These are phyloP conservation scores for Zeus faber DNA, from an alignment of 2,113 vertebrate genomes.

Conservation along the genomic window DNA sequence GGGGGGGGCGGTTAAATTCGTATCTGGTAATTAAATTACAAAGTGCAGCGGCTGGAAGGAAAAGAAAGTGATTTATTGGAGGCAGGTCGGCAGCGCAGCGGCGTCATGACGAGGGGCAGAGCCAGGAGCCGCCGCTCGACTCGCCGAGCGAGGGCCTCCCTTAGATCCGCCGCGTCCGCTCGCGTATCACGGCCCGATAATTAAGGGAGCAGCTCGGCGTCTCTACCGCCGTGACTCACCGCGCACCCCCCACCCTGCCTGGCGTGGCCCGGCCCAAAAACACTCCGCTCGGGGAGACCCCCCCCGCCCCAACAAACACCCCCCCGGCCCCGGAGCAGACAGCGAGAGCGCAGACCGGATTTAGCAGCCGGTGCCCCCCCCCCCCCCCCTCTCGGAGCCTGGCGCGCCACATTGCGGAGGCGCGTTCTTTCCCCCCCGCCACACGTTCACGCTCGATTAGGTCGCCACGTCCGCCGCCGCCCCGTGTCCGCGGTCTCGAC, in stretches of 20 bases:
- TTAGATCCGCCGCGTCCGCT: constrained; percentile 47
- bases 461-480: constrained; percentile 33
- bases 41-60: too few species aligned
- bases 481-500: constrained; percentile 34
- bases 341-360: constrained; percentile 38
- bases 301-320: constrained; percentile 38
- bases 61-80: constrained; percentile 4
- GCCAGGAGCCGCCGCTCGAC: constrained; percentile 31
- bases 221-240: constrained; percentile 53
- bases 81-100: neutral
- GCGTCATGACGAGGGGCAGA: constrained; percentile 28
- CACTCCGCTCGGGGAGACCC: too few species aligned
- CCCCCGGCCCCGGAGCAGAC: constrained; percentile 38
- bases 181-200: constrained; percentile 43
- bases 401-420: constrained; percentile 14
- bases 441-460: constrained; percentile 45
- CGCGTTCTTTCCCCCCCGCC: constrained; percentile 29
- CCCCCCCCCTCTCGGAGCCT: too few species aligned
- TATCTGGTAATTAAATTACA: too few species aligned
- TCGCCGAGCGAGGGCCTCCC: constrained; percentile 43
- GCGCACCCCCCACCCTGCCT: constrained; percentile 39
- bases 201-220: constrained; percentile 46
- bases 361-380: constrained; percentile 45
- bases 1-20: too few species aligned
- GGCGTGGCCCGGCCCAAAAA: constrained; percentile 35